A percentile compares a stretch with the other conserved stretches of the same genome.
Evolutionary conservation across 35 echinoderm and acorn worm species (phyloP).

Genomic region (Stichopus chloronotus): DNA sequence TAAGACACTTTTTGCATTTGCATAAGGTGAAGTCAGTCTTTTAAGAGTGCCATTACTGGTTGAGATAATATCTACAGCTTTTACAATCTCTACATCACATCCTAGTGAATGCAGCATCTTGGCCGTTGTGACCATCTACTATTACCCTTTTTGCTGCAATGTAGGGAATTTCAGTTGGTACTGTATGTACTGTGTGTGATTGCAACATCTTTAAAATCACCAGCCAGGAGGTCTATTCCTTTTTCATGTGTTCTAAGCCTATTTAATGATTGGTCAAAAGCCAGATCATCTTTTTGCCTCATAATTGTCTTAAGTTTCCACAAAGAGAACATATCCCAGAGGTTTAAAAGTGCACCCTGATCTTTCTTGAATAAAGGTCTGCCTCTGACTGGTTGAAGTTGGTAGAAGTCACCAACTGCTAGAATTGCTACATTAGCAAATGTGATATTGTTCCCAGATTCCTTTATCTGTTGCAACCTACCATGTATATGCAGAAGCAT

Average conservation of each 20-base stretch:
- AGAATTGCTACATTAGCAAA: slow-evolving; percentile 8
- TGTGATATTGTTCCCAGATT: neutral
- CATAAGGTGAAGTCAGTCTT: neutral
- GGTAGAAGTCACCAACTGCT: slow-evolving; percentile 56
- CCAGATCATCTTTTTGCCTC: slow-evolving; percentile 26
- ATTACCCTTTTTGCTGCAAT: neutral
- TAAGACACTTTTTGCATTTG: neutral
- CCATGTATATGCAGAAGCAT: slow-evolving; percentile 12
- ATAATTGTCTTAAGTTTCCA: neutral
- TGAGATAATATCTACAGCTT: neutral
- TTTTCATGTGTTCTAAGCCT: neutral
- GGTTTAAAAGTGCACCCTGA: neutral
- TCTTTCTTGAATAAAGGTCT: neutral
- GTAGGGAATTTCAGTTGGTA: neutral
- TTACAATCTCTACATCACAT: neutral
- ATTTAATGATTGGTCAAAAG: neutral
- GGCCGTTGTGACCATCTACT: neutral
- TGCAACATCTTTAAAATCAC: neutral
- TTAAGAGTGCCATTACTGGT: neutral
- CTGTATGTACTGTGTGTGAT: neutral
- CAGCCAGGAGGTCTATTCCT: neutral
- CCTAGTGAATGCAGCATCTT: slow-evolving; percentile 8
- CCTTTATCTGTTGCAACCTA: slow-evolving; percentile 12
- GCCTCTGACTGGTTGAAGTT: neutral
- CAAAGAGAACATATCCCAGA: neutral